Conservation (phyloP, 2,888 invertebrate species). For the Apeira syringaria region DNA sequence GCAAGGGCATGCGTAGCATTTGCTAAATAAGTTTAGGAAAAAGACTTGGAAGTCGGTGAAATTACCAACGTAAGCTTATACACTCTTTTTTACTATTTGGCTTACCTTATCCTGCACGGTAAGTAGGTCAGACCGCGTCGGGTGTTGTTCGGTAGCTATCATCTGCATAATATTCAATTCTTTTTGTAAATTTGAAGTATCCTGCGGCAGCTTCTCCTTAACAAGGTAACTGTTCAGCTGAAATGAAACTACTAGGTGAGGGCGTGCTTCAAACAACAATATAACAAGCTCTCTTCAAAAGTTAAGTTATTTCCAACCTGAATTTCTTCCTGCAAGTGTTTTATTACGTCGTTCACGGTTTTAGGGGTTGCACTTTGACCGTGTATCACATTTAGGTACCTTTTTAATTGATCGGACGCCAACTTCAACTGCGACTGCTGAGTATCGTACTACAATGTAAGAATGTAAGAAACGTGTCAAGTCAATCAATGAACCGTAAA, state of each 20-base stretch:
- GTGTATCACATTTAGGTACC: constrained; percentile 84
- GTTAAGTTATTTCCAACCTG: constrained; percentile 64
- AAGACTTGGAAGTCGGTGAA: constrained; percentile 2
- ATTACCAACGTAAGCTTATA: neutral
- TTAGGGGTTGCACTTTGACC: constrained; percentile 76
- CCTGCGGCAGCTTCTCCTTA: constrained; percentile 91
- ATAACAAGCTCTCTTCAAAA: constrained; percentile 26
- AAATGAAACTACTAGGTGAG: constrained; percentile 33
- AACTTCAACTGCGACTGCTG: constrained; percentile 74
- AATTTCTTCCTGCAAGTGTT: constrained; percentile 89
- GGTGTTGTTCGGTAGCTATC: constrained; percentile 86
- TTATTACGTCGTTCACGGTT: constrained; percentile 86
- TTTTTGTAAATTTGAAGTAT: constrained; percentile 85
- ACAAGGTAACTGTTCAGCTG: constrained; percentile 88
- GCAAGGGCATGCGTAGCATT: too few relatives aligned
- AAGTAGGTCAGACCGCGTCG: constrained; percentile 86
- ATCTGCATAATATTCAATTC: constrained; percentile 87
- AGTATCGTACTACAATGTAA: constrained; percentile 60
- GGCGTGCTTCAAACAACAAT: constrained; percentile 18
- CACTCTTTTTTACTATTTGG: constrained; percentile 5
- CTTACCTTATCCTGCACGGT: constrained; percentile 85
- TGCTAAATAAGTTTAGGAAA: constrained; percentile 5
- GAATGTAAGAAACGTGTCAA: constrained; percentile 6
- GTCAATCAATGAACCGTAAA: constrained; percentile 6
- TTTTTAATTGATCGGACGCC: constrained; percentile 84